These are phyloP conservation scores for Apomyelois bistriatella DNA, from an alignment of 2,888 invertebrate genomes.

Conservation along the genomic window DNA sequence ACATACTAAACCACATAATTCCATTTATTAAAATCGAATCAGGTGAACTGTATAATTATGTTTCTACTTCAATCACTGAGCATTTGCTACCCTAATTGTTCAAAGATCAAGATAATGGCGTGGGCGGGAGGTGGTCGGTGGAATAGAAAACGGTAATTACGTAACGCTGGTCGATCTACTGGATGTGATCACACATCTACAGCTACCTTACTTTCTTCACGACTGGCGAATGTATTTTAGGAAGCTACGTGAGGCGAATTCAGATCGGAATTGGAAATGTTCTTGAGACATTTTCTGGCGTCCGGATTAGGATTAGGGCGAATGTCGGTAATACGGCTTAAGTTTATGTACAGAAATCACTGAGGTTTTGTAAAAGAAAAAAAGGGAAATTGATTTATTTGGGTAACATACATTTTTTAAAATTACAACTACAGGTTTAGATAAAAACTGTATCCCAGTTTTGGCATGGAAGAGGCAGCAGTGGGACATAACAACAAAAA, in stretches of 20 bases:
- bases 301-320: constrained; percentile 19
- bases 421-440: no score
- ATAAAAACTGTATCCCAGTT: no score
- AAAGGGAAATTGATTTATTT: no score
- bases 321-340: constrained; percentile 21
- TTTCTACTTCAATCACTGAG: not conserved
- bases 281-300: constrained; percentile 26
- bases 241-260: constrained; percentile 43
- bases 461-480: no score
- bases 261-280: constrained; percentile 29
- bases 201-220: constrained; percentile 27
- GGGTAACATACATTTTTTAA: no score
- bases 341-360: constrained; percentile 11
- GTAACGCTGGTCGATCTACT: constrained; percentile 7
- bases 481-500: no score
- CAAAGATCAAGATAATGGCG: constrained; percentile 5
- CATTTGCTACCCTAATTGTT: constrained; percentile 9
- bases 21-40: no score
- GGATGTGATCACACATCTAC: constrained; percentile 8
- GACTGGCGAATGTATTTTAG: constrained; percentile 46
- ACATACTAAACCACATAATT: no score
- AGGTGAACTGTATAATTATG: constrained; percentile 4
- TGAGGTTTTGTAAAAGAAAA: not conserved
- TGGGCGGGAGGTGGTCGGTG: not conserved
- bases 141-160: constrained; percentile 10